phyloP scores from a whole-genome alignment of 2,888 invertebrate species.

The Eristalis arbustorum region DNA sequence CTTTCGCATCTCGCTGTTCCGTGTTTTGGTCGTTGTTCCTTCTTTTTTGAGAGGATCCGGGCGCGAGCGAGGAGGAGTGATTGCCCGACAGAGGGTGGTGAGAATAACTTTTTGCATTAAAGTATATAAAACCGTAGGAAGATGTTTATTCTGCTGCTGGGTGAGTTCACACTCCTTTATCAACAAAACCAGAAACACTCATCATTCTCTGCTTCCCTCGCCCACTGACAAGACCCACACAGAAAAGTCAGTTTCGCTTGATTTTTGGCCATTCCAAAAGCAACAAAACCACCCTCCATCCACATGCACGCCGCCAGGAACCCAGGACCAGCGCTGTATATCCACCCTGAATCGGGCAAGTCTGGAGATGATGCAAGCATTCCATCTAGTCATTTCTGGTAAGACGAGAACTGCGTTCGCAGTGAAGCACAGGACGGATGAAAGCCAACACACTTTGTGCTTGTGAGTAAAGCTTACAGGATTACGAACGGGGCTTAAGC shows the following conservation, averaged over 20 bases:
- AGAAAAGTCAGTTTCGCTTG: constrained; percentile 39
- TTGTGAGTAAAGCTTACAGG: constrained; percentile 59
- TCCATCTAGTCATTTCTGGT: constrained; percentile 32
- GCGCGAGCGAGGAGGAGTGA: background rate
- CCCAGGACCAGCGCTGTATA: background rate
- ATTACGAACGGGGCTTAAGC: constrained; percentile 49
- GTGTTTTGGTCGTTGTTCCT: background rate
- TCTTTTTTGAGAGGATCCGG: background rate
- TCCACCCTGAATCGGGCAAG: constrained; percentile 38
- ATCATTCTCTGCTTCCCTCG: background rate
- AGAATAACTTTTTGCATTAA: constrained; percentile 47
- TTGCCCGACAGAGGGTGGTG: background rate
- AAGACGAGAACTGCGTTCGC: constrained; percentile 22
- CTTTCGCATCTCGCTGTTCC: constrained; percentile 1
- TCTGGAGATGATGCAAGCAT: constrained; percentile 25
- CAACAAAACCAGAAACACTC: constrained; percentile 47
- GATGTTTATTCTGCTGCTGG: constrained; percentile 56
- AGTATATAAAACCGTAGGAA: constrained; percentile 41
- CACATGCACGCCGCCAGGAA: background rate
- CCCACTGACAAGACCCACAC: background rate
- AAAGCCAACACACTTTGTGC: constrained; percentile 26
- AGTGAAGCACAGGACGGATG: background rate
- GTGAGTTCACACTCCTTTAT: constrained; percentile 46
- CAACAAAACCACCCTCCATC: constrained; percentile 8
- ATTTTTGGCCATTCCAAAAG: constrained; percentile 5